Percentiles rank a stretch among this genome's conserved stretches.
Conservation (phyloP, 2,888 invertebrate species). For the Ichneumoninae sp. region DNA sequence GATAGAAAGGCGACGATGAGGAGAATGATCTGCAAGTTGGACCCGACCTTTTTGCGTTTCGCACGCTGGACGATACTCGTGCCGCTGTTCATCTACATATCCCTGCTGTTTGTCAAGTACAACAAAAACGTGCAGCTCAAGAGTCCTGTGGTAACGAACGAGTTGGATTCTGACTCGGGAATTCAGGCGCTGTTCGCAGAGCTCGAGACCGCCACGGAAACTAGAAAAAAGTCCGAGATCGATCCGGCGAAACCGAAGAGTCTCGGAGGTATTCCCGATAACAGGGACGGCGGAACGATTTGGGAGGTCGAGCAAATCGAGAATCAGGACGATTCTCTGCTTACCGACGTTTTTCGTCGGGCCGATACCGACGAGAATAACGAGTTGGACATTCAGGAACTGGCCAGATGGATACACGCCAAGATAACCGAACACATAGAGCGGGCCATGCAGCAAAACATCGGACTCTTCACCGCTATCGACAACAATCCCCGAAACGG, state of each 20-base stretch:
- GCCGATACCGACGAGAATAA: constrained; percentile 87
- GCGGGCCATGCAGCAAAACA: constrained; percentile 88
- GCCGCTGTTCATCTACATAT: constrained; percentile 78
- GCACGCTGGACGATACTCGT: constrained; percentile 79
- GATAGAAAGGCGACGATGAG: constrained; percentile 17
- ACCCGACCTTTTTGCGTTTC: constrained; percentile 68
- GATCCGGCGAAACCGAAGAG: background rate
- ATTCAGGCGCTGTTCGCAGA: constrained; percentile 77
- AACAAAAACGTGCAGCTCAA: constrained; percentile 77
- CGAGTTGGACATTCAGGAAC: constrained; percentile 87
- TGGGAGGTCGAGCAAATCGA: constrained; percentile 66
- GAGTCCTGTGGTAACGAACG: constrained; percentile 66
- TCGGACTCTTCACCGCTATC: constrained; percentile 88
- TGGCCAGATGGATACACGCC: constrained; percentile 88
- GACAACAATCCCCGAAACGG: constrained; percentile 89
- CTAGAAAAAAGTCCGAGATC: constrained; percentile 10
- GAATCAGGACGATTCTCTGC: constrained; percentile 73
- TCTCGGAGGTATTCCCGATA: constrained; percentile 58
- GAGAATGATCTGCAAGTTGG: constrained; percentile 65
- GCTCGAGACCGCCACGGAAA: constrained; percentile 74
- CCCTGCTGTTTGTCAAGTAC: constrained; percentile 77
- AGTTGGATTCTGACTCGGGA: constrained; percentile 61
- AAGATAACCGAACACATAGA: constrained; percentile 90
- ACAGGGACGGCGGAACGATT: constrained; percentile 36
- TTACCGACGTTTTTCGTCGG: constrained; percentile 83